Evolutionary conservation across 2,113 vertebrate genomes (phyloP), one percentile per base, ranked within the genome.

Genomic region (Progne subis): DNA sequence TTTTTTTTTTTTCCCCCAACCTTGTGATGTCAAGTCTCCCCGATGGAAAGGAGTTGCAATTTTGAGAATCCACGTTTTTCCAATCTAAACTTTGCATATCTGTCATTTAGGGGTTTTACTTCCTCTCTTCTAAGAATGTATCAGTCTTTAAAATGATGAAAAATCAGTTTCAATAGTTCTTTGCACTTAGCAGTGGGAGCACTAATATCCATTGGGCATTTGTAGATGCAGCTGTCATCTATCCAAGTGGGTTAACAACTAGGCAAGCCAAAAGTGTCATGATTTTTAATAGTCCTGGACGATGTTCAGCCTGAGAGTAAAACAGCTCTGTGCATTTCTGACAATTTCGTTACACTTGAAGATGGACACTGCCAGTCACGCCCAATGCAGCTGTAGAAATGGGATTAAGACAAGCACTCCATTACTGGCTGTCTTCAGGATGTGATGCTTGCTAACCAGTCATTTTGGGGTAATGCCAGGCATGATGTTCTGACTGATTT

Each of bases 11-110:
- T 18, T 18, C n/a, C 41, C 39, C 3, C 3, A 68, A 12, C 1
- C 1, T 29, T 50, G 6, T 56, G 25, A 34, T 56, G 4, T 41
- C 75, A 70, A 23, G 9, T 84, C 8, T 55, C 6, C 37, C 11
- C 25, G 13, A 14, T 9, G 17, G 39, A 63, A 78, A 47, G 26
- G 8, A 63, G 14, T 13, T 63, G 20, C 14, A 26, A 6, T 63
- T 60, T 53, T n/a, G 19, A 32, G 11, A 8, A 68, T 20, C 18
- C 16, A 28, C 0, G 0, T 7, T 57, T 50, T 37, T 60, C 41
- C 24, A 34, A 46, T 29, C 14, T 60, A 13, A 41, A 23, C 4
- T 32, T 69, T 79, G 5, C 9, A 9, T 64, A 14, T 18, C 8
- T 59, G 74, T 78, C 10, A 39, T 63, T 92, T 64, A 59, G 20